A percentile compares a stretch with the other conserved stretches of the same genome.
Conservation (phyloP, 1,140 invertebrate species). For the Polyergus mexicanus region DNA sequence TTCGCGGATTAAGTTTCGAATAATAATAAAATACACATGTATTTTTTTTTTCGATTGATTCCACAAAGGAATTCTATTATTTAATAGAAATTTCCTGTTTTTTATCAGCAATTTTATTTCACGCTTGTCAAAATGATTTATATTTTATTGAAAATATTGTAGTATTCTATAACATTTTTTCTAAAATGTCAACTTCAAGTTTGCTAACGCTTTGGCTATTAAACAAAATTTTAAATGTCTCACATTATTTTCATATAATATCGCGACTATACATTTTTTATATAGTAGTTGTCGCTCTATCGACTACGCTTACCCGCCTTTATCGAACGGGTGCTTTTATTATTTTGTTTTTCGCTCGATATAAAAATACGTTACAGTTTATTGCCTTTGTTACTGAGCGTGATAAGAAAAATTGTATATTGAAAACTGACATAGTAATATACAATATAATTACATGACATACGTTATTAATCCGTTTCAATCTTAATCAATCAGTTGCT, state of each 20-base stretch:
- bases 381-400: background rate
- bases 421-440: background rate
- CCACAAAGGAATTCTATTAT: background rate
- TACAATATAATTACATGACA: background rate
- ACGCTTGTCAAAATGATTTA: background rate
- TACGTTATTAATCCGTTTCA: background rate
- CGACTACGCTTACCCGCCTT: background rate
- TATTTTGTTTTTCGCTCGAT: background rate
- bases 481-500: background rate
- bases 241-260: background rate
- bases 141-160: background rate
- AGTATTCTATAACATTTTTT: background rate
- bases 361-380: slow-evolving; percentile 31
- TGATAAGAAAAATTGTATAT: background rate
- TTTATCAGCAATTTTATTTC: background rate
- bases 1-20: background rate
- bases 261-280: background rate
- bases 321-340: background rate
- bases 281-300: background rate
- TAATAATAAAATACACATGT: background rate
- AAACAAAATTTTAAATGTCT: slow-evolving; percentile 7
- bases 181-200: background rate
- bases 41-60: background rate
- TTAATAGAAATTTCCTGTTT: background rate
- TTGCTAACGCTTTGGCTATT: background rate